Percentiles rank a stretch among this genome's conserved stretches.
phyloP scores from a whole-genome alignment of 2,113 vertebrate genomes.

The Lepus timidus region DNA sequence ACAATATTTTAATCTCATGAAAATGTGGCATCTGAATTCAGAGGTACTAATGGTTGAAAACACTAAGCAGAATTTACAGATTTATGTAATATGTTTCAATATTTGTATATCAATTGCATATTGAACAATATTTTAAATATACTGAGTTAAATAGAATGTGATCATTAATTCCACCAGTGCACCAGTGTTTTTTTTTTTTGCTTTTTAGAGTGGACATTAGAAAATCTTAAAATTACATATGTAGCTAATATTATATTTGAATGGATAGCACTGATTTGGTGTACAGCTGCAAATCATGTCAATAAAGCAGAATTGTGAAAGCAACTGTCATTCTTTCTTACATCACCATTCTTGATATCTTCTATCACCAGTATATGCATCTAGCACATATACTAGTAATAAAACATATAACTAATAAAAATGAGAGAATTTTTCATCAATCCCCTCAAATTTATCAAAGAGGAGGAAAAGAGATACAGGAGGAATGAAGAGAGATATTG shows the following conservation, averaged over 20 bases:
- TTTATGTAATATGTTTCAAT: neutral
- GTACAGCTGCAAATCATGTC: neutral
- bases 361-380: neutral
- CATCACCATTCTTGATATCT: neutral
- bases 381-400: neutral
- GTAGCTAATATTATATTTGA: neutral
- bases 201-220: neutral
- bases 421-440: conserved; percentile 2
- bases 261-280: neutral
- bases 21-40: neutral
- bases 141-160: neutral
- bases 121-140: neutral
- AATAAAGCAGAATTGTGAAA: conserved; percentile 50
- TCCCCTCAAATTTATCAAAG: neutral
- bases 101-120: neutral
- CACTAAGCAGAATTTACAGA: neutral
- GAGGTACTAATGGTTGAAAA: neutral
- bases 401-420: neutral
- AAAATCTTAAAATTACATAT: neutral
- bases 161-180: neutral
- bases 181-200: neutral
- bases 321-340: neutral
- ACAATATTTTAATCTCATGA: neutral
- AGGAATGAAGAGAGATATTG: neutral
- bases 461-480: neutral